Conservation (phyloP, 2,888 invertebrate genomes). For the Odontocerum albicorne region DNA sequence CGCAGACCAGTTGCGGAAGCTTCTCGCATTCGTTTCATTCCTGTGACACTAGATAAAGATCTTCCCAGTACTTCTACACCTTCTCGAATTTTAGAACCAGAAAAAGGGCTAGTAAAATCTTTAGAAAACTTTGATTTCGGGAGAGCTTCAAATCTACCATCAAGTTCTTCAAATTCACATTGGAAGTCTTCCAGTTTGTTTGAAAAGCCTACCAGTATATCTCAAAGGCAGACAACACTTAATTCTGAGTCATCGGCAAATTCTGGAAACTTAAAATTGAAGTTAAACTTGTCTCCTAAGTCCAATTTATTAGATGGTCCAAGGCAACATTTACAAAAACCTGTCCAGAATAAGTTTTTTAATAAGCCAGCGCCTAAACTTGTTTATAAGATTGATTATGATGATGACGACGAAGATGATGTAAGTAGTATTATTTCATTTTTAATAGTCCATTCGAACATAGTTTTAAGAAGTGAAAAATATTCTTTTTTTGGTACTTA, state of each 20-base stretch:
- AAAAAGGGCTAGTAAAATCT: neutral
- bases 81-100: slow-evolving; percentile 34
- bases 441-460: too few species aligned
- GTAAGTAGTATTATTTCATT: slow-evolving; percentile 34
- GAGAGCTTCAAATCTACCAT: slow-evolving; percentile 42
- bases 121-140: slow-evolving; percentile 21
- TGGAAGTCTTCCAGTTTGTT: too few species aligned
- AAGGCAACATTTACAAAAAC: too few species aligned
- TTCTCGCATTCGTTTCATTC: slow-evolving; percentile 50
- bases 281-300: too few species aligned
- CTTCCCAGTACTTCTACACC: slow-evolving; percentile 55
- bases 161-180: slow-evolving; percentile 45
- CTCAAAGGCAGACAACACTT: neutral
- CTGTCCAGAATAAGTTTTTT: too few species aligned
- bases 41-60: slow-evolving; percentile 48
- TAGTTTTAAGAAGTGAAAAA: neutral
- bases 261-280: too few species aligned
- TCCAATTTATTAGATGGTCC: too few species aligned
- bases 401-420: slow-evolving; percentile 45
- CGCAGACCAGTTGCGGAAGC: slow-evolving; percentile 41
- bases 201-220: slow-evolving; percentile 42
- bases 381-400: too few species aligned
- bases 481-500: too few species aligned
- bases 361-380: too few species aligned
- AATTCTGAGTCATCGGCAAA: neutral